A percentile compares a stretch with the other conserved stretches of the same genome.
phyloP scores from a whole-genome alignment of 2,797 vertebrate species.

The Cossypha niveicapilla region DNA sequence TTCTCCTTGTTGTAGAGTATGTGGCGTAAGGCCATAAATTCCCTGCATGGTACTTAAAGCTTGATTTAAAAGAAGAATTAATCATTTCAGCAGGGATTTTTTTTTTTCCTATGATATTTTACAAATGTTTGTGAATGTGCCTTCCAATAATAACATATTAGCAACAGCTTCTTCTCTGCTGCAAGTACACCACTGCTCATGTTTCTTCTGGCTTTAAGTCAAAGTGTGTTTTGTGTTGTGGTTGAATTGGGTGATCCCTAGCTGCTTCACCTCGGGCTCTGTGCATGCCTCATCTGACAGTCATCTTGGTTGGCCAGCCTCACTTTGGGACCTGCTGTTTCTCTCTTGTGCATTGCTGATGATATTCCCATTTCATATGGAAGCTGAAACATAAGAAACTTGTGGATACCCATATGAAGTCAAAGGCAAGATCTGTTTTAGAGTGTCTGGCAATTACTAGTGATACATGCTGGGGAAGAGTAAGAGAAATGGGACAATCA shows the following conservation, averaged over 20 bases:
- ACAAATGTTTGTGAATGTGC: not conserved
- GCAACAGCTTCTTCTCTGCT: not conserved
- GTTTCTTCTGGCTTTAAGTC: not conserved
- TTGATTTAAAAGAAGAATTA: conserved; percentile 13
- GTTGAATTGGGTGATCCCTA: not conserved
- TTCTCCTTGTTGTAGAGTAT: not conserved
- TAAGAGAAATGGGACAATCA: not conserved
- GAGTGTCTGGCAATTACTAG: not conserved
- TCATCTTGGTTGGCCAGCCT: not conserved
- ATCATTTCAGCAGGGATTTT: not conserved
- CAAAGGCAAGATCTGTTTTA: not conserved
- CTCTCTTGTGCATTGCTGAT: fast-evolving
- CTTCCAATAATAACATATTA: conserved; percentile 17
- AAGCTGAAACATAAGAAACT: not conserved
- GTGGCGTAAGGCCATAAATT: not conserved
- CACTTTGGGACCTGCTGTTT: fast-evolving
- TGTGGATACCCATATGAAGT: not conserved
- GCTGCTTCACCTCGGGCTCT: not conserved
- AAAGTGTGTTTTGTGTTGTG: not conserved
- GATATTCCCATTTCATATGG: not conserved
- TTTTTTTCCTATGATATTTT: not conserved
- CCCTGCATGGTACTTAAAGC: not conserved
- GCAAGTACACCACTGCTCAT: not conserved
- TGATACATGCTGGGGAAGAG: fast-evolving
- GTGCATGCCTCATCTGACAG: not conserved